Evolutionary conservation across 2,113 vertebrate genomes (phyloP), one percentile per base, ranked within the genome.

Genomic region (Triplophysa siluroides): DNA sequence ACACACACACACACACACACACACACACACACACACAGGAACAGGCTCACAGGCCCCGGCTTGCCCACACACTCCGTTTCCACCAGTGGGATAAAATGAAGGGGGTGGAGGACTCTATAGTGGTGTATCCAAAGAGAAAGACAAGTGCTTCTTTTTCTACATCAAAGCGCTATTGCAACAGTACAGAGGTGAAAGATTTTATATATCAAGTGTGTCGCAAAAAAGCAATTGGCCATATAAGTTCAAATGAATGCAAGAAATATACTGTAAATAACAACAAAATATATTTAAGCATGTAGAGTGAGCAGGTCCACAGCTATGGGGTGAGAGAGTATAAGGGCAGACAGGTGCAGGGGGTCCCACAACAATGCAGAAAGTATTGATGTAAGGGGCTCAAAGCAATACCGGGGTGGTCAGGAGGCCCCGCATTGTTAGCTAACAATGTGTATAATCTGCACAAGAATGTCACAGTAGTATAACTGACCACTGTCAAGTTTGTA

Each of bases 1-100:
- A 79, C 76, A 81, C 70, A 70, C 70, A 82, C 76, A 79, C 69
- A 69, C 56, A 74, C 70, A 62, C 58, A 68, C 82, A 79, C 66
- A 76, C 58, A 65, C 63, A 58, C 47, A 33, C 64, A 65, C 18
- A 66, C 26, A 45, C 41, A 72, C 24, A 72, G 18, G 56, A 23
- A 75, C 23, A 65, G 45, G 12, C 41, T 24, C 43, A 65, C 75
- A 80, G 67, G 81, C 81, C 74, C 81, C 54, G 83, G 67, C 64
- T 81, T 43, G 41, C 41, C 61, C 61, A 81, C 82, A 81, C 82
- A 81, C 64, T 86, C 54, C 26, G 72, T 68, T 65, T 81, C 66
- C 76, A 58, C 33, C 69, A 78, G 69, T 72, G 71, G 58, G 77
- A 83, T 54, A 58, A 83, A 45, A 73, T 38, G 19, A 60, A 75